phyloP scores from a whole-genome alignment of 2,888 invertebrate genomes.

The Eupeodes latifasciatus region DNA sequence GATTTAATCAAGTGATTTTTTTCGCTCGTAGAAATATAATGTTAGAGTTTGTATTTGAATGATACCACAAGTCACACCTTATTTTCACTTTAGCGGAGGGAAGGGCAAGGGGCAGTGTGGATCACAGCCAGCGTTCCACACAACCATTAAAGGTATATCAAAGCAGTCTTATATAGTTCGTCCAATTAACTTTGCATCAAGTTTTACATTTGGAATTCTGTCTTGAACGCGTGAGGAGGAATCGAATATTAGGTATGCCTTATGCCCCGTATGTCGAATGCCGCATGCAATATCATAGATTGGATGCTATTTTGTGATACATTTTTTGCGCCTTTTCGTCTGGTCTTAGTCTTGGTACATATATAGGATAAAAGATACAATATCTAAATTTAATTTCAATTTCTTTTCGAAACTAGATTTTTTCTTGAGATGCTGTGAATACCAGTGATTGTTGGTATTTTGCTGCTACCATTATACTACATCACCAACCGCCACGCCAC shows the following conservation, averaged over 20 bases:
- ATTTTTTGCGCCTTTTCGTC: slow-evolving; percentile 9
- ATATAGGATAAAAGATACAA: slow-evolving; percentile 38
- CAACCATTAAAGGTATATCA: slow-evolving; percentile 45
- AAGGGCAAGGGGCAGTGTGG: not conserved
- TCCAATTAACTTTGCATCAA: slow-evolving; percentile 76
- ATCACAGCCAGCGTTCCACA: slow-evolving; percentile 18
- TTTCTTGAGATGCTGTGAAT: slow-evolving; percentile 44
- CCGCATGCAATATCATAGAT: slow-evolving; percentile 45
- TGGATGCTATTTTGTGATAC: slow-evolving; percentile 22
- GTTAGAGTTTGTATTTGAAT: not conserved
- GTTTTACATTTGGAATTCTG: slow-evolving; percentile 73
- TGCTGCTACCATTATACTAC: slow-evolving; percentile 6
- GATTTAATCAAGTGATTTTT: slow-evolving; percentile 68
- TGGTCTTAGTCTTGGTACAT: not conserved
- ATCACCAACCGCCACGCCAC: too few species aligned
- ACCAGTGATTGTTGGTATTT: slow-evolving; percentile 9
- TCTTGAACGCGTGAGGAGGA: slow-evolving; percentile 67
- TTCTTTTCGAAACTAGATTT: slow-evolving; percentile 62
- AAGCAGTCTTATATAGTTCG: slow-evolving; percentile 67
- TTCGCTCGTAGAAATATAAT: not conserved
- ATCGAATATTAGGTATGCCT: slow-evolving; percentile 37
- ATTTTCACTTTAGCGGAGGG: slow-evolving; percentile 26
- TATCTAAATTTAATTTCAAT: slow-evolving; percentile 73
- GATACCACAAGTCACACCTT: slow-evolving; percentile 71
- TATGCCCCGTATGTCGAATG: slow-evolving; percentile 6